A percentile compares a stretch with the other conserved stretches of the same genome.
Evolutionary conservation across 2,113 vertebrate species (phyloP).

Genomic region (Hystrix brachyura): DNA sequence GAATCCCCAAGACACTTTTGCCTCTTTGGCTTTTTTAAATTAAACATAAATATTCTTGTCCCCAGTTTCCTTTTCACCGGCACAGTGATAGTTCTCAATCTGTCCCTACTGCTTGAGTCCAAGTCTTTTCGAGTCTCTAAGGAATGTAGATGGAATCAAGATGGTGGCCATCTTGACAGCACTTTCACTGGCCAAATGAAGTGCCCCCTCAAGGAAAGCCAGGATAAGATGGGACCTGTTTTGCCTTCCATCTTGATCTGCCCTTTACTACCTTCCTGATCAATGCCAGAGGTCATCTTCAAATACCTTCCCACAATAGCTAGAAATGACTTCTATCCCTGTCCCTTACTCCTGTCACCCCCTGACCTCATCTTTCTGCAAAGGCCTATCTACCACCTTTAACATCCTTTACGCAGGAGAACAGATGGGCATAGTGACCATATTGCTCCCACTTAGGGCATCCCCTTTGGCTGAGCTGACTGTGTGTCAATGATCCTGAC

Average conservation of each 20-base stretch:
- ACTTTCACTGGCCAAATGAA: neutral
- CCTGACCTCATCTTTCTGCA: neutral
- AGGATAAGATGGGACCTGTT: neutral
- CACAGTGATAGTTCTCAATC: neutral
- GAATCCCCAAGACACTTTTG: neutral
- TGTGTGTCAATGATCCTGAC: neutral
- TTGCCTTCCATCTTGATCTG: neutral
- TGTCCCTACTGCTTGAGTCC: neutral
- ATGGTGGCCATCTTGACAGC: neutral
- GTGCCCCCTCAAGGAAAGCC: neutral
- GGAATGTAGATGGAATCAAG: conserved; percentile 31
- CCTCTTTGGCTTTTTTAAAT: conserved; percentile 48
- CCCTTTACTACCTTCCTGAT: neutral
- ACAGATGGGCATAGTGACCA: neutral
- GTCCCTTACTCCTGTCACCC: neutral
- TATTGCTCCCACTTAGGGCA: neutral
- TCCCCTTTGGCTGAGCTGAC: conserved; percentile 29
- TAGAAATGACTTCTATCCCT: neutral
- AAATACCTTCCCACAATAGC: conserved; percentile 28
- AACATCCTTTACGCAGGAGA: conserved; percentile 2
- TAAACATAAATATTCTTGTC: conserved; percentile 78
- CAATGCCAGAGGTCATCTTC: neutral
- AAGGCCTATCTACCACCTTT: conserved; percentile 2
- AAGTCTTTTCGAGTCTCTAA: conserved; percentile 20
- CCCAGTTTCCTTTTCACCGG: neutral